Evolutionary conservation across 1,140 invertebrate genomes (phyloP).

Genomic region (Lepidurus packardi): DNA sequence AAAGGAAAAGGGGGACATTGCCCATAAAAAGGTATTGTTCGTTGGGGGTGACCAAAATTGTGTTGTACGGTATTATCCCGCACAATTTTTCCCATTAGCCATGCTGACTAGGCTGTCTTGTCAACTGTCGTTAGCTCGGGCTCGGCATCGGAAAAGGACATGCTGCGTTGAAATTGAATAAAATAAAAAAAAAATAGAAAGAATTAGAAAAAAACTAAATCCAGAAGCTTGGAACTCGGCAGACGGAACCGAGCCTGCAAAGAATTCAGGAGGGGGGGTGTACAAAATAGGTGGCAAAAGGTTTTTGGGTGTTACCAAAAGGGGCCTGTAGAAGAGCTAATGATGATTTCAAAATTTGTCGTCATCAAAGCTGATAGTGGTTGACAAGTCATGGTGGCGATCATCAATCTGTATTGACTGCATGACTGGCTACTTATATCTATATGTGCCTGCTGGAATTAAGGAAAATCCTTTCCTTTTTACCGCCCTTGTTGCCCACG

Average conservation of each 20-base stretch:
- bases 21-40: constrained; percentile 15
- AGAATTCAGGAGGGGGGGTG: background rate
- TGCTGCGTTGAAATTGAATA: background rate
- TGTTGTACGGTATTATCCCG: background rate
- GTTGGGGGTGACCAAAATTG: constrained; percentile 1
- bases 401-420: constrained; percentile 22
- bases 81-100: constrained; percentile 18
- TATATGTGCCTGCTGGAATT: background rate
- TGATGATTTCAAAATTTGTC: constrained; percentile 20
- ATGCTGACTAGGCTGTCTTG: constrained; percentile 12
- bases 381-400: constrained; percentile 10
- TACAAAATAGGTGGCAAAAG: background rate
- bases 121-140: background rate
- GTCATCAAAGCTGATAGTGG: constrained; percentile 11
- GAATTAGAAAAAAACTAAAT: background rate
- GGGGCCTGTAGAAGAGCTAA: background rate
- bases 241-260: background rate
- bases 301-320: background rate
- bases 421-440: constrained; percentile 13
- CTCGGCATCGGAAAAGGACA: background rate
- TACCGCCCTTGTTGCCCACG: background rate
- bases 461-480: background rate
- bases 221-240: background rate
- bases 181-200: background rate
- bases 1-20: constrained; percentile 8